Base-by-base conservation (phyloP, 2,797 vertebrate genomes). In the Sylvilagus floridanus region DNA sequence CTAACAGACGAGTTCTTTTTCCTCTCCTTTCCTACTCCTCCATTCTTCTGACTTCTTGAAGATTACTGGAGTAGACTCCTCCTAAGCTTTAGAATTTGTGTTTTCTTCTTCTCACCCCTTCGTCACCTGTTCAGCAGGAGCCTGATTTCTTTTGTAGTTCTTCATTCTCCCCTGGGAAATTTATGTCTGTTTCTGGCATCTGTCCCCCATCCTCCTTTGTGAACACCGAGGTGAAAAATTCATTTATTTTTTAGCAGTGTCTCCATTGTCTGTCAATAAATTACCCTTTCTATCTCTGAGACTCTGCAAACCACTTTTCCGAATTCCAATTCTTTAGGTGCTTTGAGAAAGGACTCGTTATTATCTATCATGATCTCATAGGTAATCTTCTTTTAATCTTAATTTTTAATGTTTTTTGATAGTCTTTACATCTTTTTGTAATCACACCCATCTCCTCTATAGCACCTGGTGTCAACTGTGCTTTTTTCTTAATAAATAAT, bases 201-300 rank as follows among this genome's bases (percentile, higher is more conserved):
- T 97, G 97, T 97, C 95, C 86, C 94, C 96, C 93, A 90, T 94
- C 95, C 94, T 97, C 97, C 90, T 98, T 95, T 94, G 97, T 98
- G 95, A 98, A 98, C 96, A 96, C 87, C 97, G 88, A 97, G 96
- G 97, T 96, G 96, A 98, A 97, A 98, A 97, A 96, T 93, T 96
- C 97, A 97, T 98, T 97, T 97, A 93, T 97, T 98, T 98, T 98
- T 98, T 95, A 97, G 96, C 97, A 97, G 91, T 83, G 79, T 95
- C 97, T 97, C 93, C 96, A 96, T 88, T 37, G 76, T 95, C 96
- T 94, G 91, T 97, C 97, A 97, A 97, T 97, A 97, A 97, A 97
- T 98, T 95, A 95, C 92, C 90, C 47, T 95, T 95, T 68, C 93
- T 85, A 10, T 79, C 89, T 97, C 88, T 32, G 0, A 90, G 76